phyloP scores from a whole-genome alignment of 2,113 vertebrate genomes.

The Edolisoma coerulescens region DNA sequence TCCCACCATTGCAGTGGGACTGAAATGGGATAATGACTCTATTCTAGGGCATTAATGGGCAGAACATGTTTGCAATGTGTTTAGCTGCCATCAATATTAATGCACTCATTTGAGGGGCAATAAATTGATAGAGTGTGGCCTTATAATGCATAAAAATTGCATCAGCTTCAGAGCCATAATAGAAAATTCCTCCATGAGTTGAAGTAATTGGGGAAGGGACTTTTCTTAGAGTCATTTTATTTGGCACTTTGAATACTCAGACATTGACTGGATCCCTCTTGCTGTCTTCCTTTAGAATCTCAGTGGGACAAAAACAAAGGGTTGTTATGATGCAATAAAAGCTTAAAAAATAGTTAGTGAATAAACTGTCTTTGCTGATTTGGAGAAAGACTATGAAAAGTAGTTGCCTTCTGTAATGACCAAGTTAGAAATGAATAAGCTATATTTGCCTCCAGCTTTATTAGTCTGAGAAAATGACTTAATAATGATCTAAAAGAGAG shows the following conservation, averaged over 20 bases:
- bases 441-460: background rate
- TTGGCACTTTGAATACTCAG: background rate
- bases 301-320: background rate
- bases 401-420: background rate
- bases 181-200: slow-evolving; percentile 2
- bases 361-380: background rate
- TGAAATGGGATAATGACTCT: slow-evolving; percentile 15
- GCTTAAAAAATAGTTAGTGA: background rate
- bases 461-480: background rate
- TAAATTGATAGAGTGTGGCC: slow-evolving; percentile 47
- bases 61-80: slow-evolving; percentile 53
- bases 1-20: background rate
- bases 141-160: slow-evolving; percentile 56
- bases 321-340: background rate
- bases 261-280: background rate
- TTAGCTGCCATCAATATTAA: slow-evolving; percentile 55
- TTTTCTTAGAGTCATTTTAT: background rate
- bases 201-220: background rate
- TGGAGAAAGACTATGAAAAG: background rate
- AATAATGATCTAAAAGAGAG: background rate
- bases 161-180: background rate
- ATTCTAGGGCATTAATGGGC: slow-evolving; percentile 18
- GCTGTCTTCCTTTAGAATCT: background rate
- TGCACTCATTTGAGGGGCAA: slow-evolving; percentile 28
- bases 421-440: background rate